Evolutionary conservation across 2,113 vertebrate genomes (phyloP).

Genomic region (Cinclus cinclus): DNA sequence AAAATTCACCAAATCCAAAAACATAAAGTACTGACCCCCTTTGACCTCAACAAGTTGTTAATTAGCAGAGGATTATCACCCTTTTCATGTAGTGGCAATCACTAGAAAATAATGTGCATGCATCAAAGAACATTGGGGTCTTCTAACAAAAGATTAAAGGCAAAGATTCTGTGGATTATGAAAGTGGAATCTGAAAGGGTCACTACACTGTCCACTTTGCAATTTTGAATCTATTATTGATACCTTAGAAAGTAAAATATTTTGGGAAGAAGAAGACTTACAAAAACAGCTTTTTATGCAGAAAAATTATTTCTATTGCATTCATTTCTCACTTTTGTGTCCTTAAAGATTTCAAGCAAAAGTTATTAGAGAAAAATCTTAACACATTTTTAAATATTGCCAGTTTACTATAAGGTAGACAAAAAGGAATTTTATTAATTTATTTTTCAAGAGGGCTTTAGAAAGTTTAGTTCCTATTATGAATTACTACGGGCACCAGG

Average conservation of each 20-base stretch:
- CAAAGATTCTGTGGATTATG: background rate
- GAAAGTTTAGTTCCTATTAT: background rate
- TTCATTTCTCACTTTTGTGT: background rate
- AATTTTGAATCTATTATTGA: background rate
- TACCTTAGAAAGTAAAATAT: background rate
- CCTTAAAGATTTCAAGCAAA: background rate
- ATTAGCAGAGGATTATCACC: constrained; percentile 55
- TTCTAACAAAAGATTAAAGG: constrained; percentile 11
- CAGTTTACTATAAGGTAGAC: background rate
- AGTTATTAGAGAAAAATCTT: background rate
- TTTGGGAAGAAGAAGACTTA: background rate
- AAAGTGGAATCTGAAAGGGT: background rate
- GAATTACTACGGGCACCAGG: background rate
- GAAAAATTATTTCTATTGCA: background rate
- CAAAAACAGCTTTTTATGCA: background rate
- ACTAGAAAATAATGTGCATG: constrained; percentile 33
- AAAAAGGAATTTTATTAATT: background rate
- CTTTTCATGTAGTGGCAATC: constrained; percentile 20
- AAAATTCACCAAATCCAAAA: constrained; percentile 38
- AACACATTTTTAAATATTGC: background rate
- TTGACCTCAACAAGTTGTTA: constrained; percentile 31
- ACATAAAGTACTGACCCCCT: background rate
- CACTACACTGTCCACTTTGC: background rate
- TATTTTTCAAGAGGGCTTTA: background rate
- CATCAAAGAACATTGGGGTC: background rate